phyloP scores from a whole-genome alignment of 23 tunicate genomes.

The Ciona savignyi region DNA sequence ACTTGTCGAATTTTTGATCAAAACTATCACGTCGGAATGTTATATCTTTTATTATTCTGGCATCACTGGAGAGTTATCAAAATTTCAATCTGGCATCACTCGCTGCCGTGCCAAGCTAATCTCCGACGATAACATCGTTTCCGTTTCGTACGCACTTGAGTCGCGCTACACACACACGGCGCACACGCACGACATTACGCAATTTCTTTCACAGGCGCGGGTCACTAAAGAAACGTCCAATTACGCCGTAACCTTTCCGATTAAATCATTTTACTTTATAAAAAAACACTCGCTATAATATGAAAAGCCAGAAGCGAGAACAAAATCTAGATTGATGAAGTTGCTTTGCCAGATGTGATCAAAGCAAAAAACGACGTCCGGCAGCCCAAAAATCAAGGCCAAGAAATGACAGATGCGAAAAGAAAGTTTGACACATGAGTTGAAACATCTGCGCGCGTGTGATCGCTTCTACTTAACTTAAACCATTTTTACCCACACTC shows the following conservation, averaged over 20 bases:
- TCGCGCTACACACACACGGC: neutral
- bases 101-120: neutral
- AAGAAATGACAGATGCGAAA: too few relatives aligned
- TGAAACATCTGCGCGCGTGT: too few relatives aligned
- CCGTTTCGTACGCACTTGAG: neutral
- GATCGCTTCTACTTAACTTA: too few relatives aligned
- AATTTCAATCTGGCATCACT: neutral
- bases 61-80: neutral
- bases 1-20: neutral
- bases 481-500: too few relatives aligned
- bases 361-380: neutral
- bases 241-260: too few relatives aligned
- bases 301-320: neutral
- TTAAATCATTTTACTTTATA: too few relatives aligned
- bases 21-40: neutral
- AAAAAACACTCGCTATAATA: too few relatives aligned
- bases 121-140: conserved; percentile 1
- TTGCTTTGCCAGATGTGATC: neutral
- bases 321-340: neutral
- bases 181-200: neutral
- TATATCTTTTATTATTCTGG: neutral
- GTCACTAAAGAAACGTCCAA: too few relatives aligned
- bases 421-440: too few relatives aligned
- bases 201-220: neutral
- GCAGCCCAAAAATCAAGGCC: too few relatives aligned